These are phyloP conservation scores for Exocentrus adspersus DNA, from an alignment of 2,888 invertebrate species.

Conservation along the genomic window DNA sequence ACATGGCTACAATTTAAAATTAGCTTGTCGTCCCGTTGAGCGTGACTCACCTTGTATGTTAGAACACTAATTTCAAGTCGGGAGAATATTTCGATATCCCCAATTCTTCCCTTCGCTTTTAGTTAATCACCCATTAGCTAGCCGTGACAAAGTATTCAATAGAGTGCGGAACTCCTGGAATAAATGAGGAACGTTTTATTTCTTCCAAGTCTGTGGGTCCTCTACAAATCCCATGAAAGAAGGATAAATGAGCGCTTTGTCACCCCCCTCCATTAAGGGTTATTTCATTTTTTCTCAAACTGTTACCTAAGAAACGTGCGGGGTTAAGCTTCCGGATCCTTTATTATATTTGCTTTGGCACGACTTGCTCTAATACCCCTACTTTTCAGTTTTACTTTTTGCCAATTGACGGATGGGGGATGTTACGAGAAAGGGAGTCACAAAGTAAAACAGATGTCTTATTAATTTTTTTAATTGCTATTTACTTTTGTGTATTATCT, in stretches of 20 bases:
- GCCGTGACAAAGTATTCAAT: neutral
- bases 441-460: too few relatives aligned
- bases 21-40: too few relatives aligned
- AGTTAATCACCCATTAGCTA: neutral
- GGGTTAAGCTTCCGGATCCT: conserved; percentile 9
- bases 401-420: neutral
- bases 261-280: conserved; percentile 5
- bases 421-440: neutral
- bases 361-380: neutral
- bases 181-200: neutral
- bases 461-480: too few relatives aligned
- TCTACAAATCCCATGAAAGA: neutral
- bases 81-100: too few relatives aligned
- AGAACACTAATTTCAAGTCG: neutral
- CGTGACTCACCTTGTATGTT: too few relatives aligned
- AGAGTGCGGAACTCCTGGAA: neutral
- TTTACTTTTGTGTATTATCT: too few relatives aligned
- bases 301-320: conserved; percentile 2
- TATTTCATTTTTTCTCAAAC: neutral
- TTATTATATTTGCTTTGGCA: conserved; percentile 6
- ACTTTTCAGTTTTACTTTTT: neutral
- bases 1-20: too few relatives aligned
- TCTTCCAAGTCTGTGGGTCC: neutral
- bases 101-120: neutral
- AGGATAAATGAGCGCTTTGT: conserved; percentile 10